Evolutionary conservation across 2,888 invertebrate species (phyloP).

Genomic region (Drosophila peninsularis): DNA sequence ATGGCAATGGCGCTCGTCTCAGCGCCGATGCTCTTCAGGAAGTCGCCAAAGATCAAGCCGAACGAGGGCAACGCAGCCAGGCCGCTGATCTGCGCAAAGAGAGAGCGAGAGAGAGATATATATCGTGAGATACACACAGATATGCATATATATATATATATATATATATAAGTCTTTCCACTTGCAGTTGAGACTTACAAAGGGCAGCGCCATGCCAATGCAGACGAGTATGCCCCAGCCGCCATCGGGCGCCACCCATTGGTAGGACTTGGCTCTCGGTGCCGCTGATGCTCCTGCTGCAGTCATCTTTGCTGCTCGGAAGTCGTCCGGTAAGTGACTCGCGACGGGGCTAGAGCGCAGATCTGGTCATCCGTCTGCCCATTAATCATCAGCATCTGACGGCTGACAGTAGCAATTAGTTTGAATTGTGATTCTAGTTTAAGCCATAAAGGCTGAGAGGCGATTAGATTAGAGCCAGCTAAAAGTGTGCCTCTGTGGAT

Average conservation of each 20-base stretch:
- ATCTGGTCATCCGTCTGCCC: constrained; percentile 1
- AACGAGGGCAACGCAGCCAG: constrained; percentile 89
- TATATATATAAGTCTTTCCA: neutral
- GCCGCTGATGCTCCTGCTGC: constrained; percentile 16
- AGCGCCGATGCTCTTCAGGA: constrained; percentile 88
- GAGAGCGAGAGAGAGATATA: no score
- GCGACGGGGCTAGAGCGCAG: neutral
- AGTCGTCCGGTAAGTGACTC: constrained; percentile 37
- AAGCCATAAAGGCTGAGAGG: neutral
- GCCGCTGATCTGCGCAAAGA: constrained; percentile 86
- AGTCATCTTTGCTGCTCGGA: constrained; percentile 49
- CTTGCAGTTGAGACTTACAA: constrained; percentile 86
- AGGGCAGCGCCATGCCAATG: constrained; percentile 89
- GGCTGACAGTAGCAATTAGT: constrained; percentile 29
- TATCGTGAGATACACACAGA: no score
- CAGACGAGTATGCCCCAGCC: constrained; percentile 93
- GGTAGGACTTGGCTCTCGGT: constrained; percentile 39
- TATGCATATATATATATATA: neutral
- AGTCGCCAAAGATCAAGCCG: constrained; percentile 89
- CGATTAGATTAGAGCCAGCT: constrained; percentile 18
- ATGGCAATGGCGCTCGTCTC: constrained; percentile 89
- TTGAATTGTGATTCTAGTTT: constrained; percentile 11
- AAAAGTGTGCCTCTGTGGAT: constrained; percentile 4
- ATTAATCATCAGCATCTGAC: constrained; percentile 16
- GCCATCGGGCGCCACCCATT: constrained; percentile 88